Evolutionary conservation across 2,797 vertebrate genomes (phyloP), one percentile per base, ranked within the genome.

Genomic region (Sebastes trivittatus): DNA sequence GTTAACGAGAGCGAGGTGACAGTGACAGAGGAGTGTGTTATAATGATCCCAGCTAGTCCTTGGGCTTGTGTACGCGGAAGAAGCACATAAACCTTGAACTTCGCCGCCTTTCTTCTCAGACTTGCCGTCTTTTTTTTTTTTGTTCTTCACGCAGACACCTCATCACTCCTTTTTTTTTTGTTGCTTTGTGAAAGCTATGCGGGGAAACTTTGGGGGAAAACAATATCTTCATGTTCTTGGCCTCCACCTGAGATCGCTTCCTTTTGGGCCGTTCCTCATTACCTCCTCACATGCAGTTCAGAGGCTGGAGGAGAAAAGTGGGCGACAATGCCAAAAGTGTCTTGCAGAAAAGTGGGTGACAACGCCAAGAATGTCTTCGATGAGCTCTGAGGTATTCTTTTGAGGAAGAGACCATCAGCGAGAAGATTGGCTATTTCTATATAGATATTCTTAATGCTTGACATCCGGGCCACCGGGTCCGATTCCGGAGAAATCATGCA

Each of bases 1-100:
- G 93, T 94, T 92, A 93, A 92, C 78, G 68, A 92, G 84, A 86
- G 77, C 77, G 30, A 27, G 56, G 42, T 78, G 92, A 91, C 91
- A 87, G 84, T 88, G 89, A 92, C 88, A 22, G 90, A 92, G 66
- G 73, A 86, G 76, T 69, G 73, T n/a, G 76, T 74, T 83, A 20
- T 90, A 93, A 92, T 89, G 90, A 92, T 86, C 78, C 79, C 77
- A 75, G 81, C 83, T 9, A 78, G 83, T 88, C 80, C 81, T 88
- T 79, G 78, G 82, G 81, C 55, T 70, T 72, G 78, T 75, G 78
- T 63, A 11, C 5, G 18, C 29, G 11, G 8, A 3, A 22, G 16
- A 72, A 61, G 69, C 79, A 75, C 86, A 78, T 29, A 88, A 69
- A 89, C 80, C 79, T 87, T 87, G 67, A 90, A 89, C 85, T 85